phyloP scores from a whole-genome alignment of 2,113 vertebrate genomes.

The Asarcornis scutulata region DNA sequence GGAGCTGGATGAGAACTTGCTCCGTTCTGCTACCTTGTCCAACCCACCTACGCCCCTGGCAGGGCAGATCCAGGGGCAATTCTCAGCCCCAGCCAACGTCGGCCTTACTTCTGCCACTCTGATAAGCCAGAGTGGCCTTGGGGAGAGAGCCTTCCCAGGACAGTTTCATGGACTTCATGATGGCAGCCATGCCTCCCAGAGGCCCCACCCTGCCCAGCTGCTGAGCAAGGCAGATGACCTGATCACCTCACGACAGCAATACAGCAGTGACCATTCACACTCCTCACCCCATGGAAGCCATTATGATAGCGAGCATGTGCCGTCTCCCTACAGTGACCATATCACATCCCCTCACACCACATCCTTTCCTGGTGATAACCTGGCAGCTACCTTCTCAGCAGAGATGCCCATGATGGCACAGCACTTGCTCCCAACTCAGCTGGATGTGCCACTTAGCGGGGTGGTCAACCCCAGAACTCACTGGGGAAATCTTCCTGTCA shows the following conservation, averaged over 20 bases:
- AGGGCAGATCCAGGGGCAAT: constrained; percentile 85
- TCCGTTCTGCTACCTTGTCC: constrained; percentile 87
- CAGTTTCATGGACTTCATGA: constrained; percentile 85
- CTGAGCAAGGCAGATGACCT: constrained; percentile 90
- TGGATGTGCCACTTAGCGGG: constrained; percentile 92
- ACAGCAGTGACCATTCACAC: constrained; percentile 86
- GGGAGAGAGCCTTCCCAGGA: constrained; percentile 91
- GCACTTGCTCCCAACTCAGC: constrained; percentile 83
- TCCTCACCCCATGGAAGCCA: constrained; percentile 93
- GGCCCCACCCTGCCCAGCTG: constrained; percentile 86
- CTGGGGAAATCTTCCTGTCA: constrained; percentile 92
- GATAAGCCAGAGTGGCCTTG: constrained; percentile 86
- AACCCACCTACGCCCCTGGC: constrained; percentile 83
- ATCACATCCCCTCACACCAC: constrained; percentile 90
- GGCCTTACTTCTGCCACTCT: constrained; percentile 86
- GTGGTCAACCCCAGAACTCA: constrained; percentile 90
- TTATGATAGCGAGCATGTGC: constrained; percentile 95
- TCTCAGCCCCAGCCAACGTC: constrained; percentile 81
- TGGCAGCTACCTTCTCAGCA: constrained; percentile 88
- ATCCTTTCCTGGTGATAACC: constrained; percentile 81
- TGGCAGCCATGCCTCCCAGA: constrained; percentile 85
- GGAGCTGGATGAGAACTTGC: constrained; percentile 95
- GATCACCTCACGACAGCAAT: constrained; percentile 88
- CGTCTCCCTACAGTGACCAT: constrained; percentile 95
- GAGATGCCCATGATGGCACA: constrained; percentile 90